These are phyloP conservation scores for Macrophya annulata DNA, from an alignment of 2,888 invertebrate species.

Conservation along the genomic window DNA sequence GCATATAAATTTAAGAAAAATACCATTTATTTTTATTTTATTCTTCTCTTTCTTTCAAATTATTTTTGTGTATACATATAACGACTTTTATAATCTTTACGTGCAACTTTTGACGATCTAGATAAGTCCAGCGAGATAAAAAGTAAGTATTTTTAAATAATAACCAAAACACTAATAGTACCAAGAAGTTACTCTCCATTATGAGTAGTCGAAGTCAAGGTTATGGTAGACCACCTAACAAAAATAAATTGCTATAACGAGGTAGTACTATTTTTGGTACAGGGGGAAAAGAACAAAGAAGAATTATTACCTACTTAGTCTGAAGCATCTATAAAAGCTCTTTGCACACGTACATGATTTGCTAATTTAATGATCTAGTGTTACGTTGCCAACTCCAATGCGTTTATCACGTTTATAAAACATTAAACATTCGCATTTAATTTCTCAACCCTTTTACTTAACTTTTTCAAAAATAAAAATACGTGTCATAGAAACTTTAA, in stretches of 20 bases:
- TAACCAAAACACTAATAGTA: not conserved
- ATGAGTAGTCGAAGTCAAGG: not conserved
- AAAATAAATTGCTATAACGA: slow-evolving; percentile 1
- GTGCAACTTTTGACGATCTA: not conserved
- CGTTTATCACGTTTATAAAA: not conserved
- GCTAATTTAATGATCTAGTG: slow-evolving; percentile 20
- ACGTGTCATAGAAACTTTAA: not conserved
- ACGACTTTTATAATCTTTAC: not conserved
- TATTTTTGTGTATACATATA: no score
- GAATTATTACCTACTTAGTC: slow-evolving; percentile 2
- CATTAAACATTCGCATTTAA: not conserved
- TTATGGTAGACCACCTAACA: not conserved
- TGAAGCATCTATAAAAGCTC: slow-evolving; percentile 3
- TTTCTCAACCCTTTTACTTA: not conserved
- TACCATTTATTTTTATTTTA: no score
- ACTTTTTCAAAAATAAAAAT: not conserved
- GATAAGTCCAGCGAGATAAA: slow-evolving; percentile 10
- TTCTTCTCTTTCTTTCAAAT: no score
- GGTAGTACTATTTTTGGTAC: not conserved
- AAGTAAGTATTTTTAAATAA: not conserved
- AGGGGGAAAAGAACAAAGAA: not conserved
- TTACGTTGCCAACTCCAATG: not conserved
- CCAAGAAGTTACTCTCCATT: not conserved
- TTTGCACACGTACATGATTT: slow-evolving; percentile 6
- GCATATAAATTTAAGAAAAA: not conserved